These are phyloP conservation scores for Takifugu flavidus DNA, from an alignment of 2,113 vertebrate species.

Conservation along the genomic window DNA sequence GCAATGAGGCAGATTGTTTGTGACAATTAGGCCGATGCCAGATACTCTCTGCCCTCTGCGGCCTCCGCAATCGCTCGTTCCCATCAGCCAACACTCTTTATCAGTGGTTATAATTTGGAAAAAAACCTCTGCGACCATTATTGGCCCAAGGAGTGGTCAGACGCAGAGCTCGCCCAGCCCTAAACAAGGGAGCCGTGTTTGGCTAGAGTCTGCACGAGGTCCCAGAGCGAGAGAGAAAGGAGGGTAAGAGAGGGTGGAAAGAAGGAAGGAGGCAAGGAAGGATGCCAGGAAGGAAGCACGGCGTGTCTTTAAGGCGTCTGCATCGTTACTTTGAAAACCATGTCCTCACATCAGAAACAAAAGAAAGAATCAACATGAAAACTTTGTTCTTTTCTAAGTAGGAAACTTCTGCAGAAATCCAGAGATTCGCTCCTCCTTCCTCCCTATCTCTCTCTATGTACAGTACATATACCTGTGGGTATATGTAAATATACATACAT, in stretches of 20 bases:
- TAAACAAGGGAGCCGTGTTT: constrained; percentile 77
- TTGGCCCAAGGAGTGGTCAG: constrained; percentile 63
- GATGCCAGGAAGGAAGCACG: constrained; percentile 4
- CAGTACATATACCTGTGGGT: no score
- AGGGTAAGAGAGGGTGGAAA: constrained; percentile 34
- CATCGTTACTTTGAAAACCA: no score
- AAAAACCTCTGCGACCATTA: constrained; percentile 69
- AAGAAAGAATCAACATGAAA: no score
- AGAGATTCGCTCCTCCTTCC: no score
- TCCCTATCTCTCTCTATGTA: no score
- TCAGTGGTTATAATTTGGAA: constrained; percentile 78
- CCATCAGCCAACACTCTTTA: constrained; percentile 76
- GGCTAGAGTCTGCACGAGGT: constrained; percentile 67
- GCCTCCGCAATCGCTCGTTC: constrained; percentile 64
- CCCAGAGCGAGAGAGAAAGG: constrained; percentile 39
- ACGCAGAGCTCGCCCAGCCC: constrained; percentile 61
- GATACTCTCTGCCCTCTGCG: constrained; percentile 63
- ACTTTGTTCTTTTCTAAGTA: no score
- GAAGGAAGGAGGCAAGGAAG: constrained; percentile 18
- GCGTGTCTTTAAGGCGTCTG: background rate
- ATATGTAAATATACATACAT: no score
- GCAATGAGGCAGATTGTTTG: constrained; percentile 73
- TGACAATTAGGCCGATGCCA: constrained; percentile 81
- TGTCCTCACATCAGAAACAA: no score
- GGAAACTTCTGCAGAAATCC: no score